Evolutionary conservation across 1,140 invertebrate species (phyloP).

Genomic region (Ceratina australensis): DNA sequence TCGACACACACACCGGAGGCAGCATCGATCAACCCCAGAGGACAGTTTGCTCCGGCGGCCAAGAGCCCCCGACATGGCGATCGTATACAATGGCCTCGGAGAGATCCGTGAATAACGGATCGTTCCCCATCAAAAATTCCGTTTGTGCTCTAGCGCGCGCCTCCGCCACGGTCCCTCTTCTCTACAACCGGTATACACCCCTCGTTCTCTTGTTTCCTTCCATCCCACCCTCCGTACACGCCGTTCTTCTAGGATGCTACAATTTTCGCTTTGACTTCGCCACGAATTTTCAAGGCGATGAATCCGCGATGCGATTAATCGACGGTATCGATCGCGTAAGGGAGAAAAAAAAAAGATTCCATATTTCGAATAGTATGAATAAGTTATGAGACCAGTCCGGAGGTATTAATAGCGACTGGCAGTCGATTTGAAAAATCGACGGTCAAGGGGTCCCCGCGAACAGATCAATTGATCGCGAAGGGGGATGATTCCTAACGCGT

Average conservation of each 20-base stretch:
- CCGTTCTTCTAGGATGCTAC: no score
- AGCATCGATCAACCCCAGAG: conserved; percentile 60
- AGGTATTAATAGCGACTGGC: background rate
- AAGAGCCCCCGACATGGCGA: conserved; percentile 41
- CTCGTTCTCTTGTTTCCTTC: background rate
- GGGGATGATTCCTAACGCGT: background rate
- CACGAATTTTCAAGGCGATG: no score
- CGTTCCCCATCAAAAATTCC: conserved; percentile 72
- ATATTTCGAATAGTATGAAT: no score
- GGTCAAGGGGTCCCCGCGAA: background rate
- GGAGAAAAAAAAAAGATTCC: background rate
- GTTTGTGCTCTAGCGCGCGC: conserved; percentile 63
- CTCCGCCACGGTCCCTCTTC: background rate
- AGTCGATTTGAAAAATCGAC: background rate
- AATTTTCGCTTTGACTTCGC: no score
- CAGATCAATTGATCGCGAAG: conserved; percentile 7
- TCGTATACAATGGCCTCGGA: conserved; percentile 67
- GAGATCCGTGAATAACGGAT: conserved; percentile 70
- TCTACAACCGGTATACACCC: conserved; percentile 1
- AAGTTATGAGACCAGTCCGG: no score
- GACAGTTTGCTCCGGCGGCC: conserved; percentile 54
- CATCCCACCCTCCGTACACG: background rate
- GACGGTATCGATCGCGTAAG: no score
- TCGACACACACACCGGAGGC: conserved; percentile 23
- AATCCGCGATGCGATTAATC: no score